These are phyloP conservation scores for Drosophila sechellia DNA, from an alignment of 1,140 invertebrate species.

Conservation along the genomic window DNA sequence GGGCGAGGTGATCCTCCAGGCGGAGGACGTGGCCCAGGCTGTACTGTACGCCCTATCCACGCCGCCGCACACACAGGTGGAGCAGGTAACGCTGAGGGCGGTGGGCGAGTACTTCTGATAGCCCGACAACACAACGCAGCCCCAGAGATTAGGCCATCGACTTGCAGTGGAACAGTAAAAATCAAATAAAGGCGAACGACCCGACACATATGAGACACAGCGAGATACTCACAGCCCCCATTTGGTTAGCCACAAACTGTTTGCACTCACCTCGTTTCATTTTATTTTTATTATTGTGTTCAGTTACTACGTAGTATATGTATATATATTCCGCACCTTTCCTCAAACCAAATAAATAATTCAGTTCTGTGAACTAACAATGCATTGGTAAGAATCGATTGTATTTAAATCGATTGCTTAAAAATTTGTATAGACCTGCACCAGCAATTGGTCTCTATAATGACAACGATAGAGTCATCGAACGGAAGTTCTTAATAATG, in stretches of 20 bases:
- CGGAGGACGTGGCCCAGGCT: slow-evolving; percentile 86
- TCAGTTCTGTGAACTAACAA: slow-evolving; percentile 57
- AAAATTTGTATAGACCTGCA: background rate
- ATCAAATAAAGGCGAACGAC: slow-evolving; percentile 53
- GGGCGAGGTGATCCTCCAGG: slow-evolving; percentile 75
- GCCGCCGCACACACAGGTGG: slow-evolving; percentile 87
- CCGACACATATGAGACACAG: background rate
- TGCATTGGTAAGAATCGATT: slow-evolving; percentile 7
- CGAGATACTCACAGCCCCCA: background rate
- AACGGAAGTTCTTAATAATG: slow-evolving; percentile 9
- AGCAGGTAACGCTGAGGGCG: slow-evolving; percentile 80
- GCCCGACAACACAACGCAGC: background rate
- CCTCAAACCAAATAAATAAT: slow-evolving; percentile 69
- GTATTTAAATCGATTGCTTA: background rate
- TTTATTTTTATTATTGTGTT: slow-evolving; percentile 64
- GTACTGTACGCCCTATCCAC: slow-evolving; percentile 87
- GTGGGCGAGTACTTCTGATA: slow-evolving; percentile 82
- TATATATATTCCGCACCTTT: slow-evolving; percentile 21
- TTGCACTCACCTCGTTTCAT: slow-evolving; percentile 29
- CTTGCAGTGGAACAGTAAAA: slow-evolving; percentile 48
- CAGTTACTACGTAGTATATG: too few relatives aligned
- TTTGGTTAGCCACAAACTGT: slow-evolving; percentile 31
- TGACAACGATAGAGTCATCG: slow-evolving; percentile 14
- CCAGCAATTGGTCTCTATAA: background rate
- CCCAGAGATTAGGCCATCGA: slow-evolving; percentile 40